Base-by-base conservation (phyloP, 2,113 vertebrate species). In the rat (Rattus norvegicus) region DNA sequence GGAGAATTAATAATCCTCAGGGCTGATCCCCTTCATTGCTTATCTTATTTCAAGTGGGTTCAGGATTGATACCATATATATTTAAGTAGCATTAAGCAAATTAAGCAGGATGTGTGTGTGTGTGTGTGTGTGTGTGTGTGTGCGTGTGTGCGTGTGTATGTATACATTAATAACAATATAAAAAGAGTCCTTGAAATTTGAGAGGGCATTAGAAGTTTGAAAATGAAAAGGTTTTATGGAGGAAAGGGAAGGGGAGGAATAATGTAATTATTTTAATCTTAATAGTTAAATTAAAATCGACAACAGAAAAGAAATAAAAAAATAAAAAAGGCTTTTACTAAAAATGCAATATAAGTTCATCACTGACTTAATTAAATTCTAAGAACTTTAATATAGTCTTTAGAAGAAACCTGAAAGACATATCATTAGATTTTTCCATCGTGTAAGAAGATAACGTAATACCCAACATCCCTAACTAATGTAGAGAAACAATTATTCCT, bases 271-370 rank as follows among this genome's bases (percentile, higher is more conserved):
- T 84, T 61, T 83, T 26, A 24, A 16, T 61, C 59, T 61, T 83
- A 43, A 63, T 63, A 63, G 22, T 83, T 61, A 59, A 56, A n/a
- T 54, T 11, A 81, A 81, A 83, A 59, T 83, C 3, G 22, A 63
- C 24, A 43, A 83, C 63, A 84, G 56, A 84, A 36, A 80, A 33
- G 19, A 33, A 19, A 33, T 52, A 28, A 47, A 33, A 33, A 33
- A 19, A 33, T 52, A 28, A 47, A 33, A 33, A 39, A 49, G 56
- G 5, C 2, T 91, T 90, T 92, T 56, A 84, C 28, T 92, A 91
- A 95, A 97, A 95, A 94, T 93, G 92, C 43, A 96, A 3, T 76
- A 95, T 20, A 88, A 86, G 20, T 91, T 96, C 92, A 92, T 88
- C 76, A 91, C 24, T 39, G 67, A 77, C 89, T 88, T 52, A 95